These are phyloP conservation scores for Vidua chalybeata DNA, from an alignment of 2,113 vertebrate genomes.

Conservation along the genomic window DNA sequence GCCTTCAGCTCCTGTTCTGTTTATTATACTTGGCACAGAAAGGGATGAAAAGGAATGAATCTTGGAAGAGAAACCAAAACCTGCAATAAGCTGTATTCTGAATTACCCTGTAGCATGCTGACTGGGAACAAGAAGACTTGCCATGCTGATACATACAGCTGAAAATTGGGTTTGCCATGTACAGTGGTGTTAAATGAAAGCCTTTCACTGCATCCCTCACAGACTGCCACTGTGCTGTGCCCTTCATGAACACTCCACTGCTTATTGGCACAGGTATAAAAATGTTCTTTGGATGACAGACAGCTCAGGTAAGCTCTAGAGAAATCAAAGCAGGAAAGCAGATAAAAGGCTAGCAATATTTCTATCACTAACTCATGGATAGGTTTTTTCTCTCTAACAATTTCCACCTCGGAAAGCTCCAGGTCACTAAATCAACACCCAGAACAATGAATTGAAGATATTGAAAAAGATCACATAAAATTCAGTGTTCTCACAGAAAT, in stretches of 20 bases:
- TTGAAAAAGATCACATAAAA: not conserved
- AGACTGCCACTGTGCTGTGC: not conserved
- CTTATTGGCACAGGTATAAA: slow-evolving; percentile 23
- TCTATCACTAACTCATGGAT: not conserved
- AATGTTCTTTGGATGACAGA: slow-evolving; percentile 20
- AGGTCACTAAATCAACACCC: not conserved
- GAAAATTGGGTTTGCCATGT: slow-evolving; percentile 27
- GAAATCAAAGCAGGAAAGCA: slow-evolving; percentile 25
- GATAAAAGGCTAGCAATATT: slow-evolving; percentile 15
- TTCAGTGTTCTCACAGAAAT: not conserved
- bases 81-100: slow-evolving; percentile 46
- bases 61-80: slow-evolving; percentile 54
- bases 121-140: slow-evolving; percentile 23
- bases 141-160: slow-evolving; percentile 9
- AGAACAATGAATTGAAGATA: not conserved
- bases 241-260: not conserved
- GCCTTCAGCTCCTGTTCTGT: slow-evolving; percentile 40
- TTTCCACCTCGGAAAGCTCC: not conserved
- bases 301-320: slow-evolving; percentile 23
- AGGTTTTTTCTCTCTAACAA: not conserved
- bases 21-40: slow-evolving; percentile 40
- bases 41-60: slow-evolving; percentile 7
- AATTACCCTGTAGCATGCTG: slow-evolving; percentile 31
- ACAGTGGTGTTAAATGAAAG: not conserved
- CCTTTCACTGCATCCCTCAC: not conserved